These are phyloP conservation scores for Ctenoplectra terminalis DNA, from an alignment of 1,140 invertebrate genomes.

Conservation along the genomic window DNA sequence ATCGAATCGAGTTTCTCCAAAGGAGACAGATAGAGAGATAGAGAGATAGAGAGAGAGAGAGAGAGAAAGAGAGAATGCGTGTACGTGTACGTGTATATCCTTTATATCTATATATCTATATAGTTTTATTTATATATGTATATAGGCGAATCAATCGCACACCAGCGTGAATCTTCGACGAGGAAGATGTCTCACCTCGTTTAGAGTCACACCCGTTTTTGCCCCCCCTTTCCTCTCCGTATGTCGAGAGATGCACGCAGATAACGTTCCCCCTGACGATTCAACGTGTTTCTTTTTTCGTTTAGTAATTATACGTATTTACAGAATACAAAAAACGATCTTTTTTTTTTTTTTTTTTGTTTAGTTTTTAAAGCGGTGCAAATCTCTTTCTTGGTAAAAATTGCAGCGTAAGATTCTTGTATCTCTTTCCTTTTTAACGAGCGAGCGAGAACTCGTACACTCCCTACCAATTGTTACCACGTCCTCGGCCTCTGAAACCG, in stretches of 20 bases:
- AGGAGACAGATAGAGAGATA: neutral
- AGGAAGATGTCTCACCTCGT: slow-evolving; percentile 14
- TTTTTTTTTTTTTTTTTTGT: neutral
- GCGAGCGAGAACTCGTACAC: neutral
- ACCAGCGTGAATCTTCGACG: slow-evolving; percentile 30
- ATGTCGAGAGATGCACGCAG: neutral
- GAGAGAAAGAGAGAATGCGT: slow-evolving; percentile 22
- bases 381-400: slow-evolving; percentile 32
- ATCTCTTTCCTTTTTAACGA: neutral
- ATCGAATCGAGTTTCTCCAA: neutral
- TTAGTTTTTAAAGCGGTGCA: slow-evolving; percentile 14
- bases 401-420: neutral
- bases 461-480: slow-evolving; percentile 72
- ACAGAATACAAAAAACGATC: slow-evolving; percentile 42
- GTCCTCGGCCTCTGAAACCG: slow-evolving; percentile 73
- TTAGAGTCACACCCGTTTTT: neutral
- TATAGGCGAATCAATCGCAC: slow-evolving; percentile 59
- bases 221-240: neutral
- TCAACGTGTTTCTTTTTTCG: neutral
- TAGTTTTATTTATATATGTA: slow-evolving; percentile 70
- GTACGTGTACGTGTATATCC: slow-evolving; percentile 45
- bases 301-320: slow-evolving; percentile 37
- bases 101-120: slow-evolving; percentile 58
- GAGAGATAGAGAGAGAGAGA: neutral
- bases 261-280: neutral